Evolutionary conservation across 1,140 invertebrate genomes (phyloP).

Genomic region (Epicauta chinensis): DNA sequence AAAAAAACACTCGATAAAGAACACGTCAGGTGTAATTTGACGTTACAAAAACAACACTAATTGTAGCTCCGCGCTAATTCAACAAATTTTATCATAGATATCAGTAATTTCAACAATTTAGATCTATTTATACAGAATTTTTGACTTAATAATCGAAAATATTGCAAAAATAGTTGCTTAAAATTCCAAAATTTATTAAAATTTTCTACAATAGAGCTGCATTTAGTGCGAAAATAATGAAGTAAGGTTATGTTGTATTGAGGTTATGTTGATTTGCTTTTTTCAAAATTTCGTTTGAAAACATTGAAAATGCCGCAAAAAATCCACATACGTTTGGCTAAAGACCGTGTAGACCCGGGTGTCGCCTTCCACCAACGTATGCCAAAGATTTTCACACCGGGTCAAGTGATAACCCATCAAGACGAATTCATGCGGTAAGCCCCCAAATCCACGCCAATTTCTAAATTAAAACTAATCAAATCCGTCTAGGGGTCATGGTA

Average conservation of each 20-base stretch:
- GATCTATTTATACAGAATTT: too few relatives aligned
- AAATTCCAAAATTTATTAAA: too few relatives aligned
- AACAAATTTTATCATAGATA: too few relatives aligned
- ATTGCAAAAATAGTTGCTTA: too few relatives aligned
- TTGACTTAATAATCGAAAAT: too few relatives aligned
- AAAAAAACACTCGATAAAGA: neutral
- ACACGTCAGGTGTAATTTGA: neutral
- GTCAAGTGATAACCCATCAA: slow-evolving; percentile 75
- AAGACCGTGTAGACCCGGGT: slow-evolving; percentile 46
- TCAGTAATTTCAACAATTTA: too few relatives aligned
- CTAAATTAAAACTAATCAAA: neutral
- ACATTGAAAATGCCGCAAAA: slow-evolving; percentile 30
- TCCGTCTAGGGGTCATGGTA: slow-evolving; percentile 86
- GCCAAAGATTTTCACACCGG: slow-evolving; percentile 74
- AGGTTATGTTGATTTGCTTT: neutral
- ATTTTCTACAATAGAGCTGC: too few relatives aligned
- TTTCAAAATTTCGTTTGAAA: neutral
- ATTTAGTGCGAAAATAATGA: too few relatives aligned
- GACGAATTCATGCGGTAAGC: slow-evolving; percentile 78
- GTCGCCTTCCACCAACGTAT: slow-evolving; percentile 50
- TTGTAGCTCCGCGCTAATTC: too few relatives aligned
- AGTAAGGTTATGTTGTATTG: too few relatives aligned
- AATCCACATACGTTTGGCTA: slow-evolving; percentile 45
- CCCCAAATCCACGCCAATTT: neutral
- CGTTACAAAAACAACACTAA: neutral